These are phyloP conservation scores for Cnemophilus loriae DNA, from an alignment of 2,113 vertebrate genomes.

Conservation along the genomic window DNA sequence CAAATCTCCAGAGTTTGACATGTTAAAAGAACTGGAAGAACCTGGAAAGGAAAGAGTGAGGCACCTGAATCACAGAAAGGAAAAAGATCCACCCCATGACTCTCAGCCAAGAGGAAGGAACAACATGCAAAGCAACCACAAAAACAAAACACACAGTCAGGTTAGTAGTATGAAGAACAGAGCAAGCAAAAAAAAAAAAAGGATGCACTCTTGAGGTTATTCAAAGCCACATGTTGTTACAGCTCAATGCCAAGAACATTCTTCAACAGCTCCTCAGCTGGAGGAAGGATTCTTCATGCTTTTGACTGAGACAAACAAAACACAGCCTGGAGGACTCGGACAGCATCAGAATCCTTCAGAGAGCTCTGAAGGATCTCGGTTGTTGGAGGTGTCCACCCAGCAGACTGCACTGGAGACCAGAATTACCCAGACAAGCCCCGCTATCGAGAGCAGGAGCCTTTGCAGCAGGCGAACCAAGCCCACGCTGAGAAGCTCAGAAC, in stretches of 20 bases:
- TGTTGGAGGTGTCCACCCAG: background rate
- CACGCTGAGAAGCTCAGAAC: background rate
- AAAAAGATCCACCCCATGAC: conserved; percentile 77
- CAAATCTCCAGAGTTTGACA: conserved; percentile 99
- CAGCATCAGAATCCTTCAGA: conserved; percentile 9
- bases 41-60: conserved; percentile 97
- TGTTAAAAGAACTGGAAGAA: conserved; percentile 99
- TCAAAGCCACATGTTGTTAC: conserved; percentile 48
- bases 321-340: background rate
- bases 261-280: conserved; percentile 38
- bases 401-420: background rate
- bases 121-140: conserved; percentile 75
- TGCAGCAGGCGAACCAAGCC: background rate
- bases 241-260: conserved; percentile 17
- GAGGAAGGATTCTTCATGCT: conserved; percentile 23
- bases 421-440: background rate
- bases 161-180: conserved; percentile 77
- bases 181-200: conserved; percentile 63
- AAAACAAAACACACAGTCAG: conserved; percentile 66
- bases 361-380: background rate
- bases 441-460: background rate
- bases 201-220: conserved; percentile 54
- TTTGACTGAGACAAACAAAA: conserved; percentile 19
- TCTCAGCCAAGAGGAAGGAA: conserved; percentile 74
- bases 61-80: conserved; percentile 90